Evolutionary conservation across 2,113 vertebrate genomes (phyloP), one percentile per base, ranked within the genome.

Genomic region (Oreochromis tanganicae): DNA sequence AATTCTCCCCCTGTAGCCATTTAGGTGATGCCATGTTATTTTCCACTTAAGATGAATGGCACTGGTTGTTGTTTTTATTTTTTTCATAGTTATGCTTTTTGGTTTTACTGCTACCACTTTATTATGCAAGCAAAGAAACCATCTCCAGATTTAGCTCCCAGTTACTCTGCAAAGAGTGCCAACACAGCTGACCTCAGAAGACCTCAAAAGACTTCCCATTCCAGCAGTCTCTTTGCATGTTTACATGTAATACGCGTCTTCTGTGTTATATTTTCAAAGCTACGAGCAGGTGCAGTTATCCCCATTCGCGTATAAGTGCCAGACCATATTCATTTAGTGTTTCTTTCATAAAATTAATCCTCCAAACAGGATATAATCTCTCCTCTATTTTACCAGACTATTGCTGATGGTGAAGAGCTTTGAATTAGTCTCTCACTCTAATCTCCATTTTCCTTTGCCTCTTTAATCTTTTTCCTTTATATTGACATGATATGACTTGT

Each of bases 301-400:
- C 56, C 63, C 12, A 36, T 91, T 88, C 68, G 82, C 19, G 29
- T 27, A 48, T 61, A 57, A 83, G 68, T 52, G 57, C 32, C 19
- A 84, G 79, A 82, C 73, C 34, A 24, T 38, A 88, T 86, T 93
- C 73, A 88, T 86, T 71, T n/a, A 13, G 7, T 34, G 5, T 75
- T 56, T 89, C 32, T 84, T 68, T 86, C 61, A 79, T 82, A 48
- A 34, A 19, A 68, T 85, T 84, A 80, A 86, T 89, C 87, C 83
- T 88, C 29, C 8, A 84, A 66, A 88, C 79, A 90, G 89, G 89
- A 89, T 85, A 80, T 91, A 90, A 91, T 93, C 89, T 88, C n/a
- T 81, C 43, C 52, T 88, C 43, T 90, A 78, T 85, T 84, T 87
- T 82, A 50, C 41, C 38, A 32, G 81, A 85, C 52, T 80, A 36